Evolutionary conservation across 2,888 invertebrate species (phyloP), one percentile per base, ranked within the genome.

Genomic region (Metallyticus violacea): DNA sequence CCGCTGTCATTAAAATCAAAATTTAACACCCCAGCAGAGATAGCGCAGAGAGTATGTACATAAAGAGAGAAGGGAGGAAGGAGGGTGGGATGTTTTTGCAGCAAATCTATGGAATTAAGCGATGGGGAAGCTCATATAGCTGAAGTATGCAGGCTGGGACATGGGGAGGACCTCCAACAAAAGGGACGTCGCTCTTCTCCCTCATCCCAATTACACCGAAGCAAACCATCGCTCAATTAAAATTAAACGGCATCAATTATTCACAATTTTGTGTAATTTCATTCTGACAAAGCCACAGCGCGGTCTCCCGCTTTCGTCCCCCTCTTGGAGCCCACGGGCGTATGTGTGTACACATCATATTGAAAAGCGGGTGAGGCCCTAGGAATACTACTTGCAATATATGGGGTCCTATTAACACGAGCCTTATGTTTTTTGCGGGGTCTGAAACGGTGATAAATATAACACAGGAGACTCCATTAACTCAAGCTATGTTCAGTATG

Each of bases 141-240:
- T 77, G 28, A 77, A 40, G 28, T 9, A 62, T 4, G 40, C 15
- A 62, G 15, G 40, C 40, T 62, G 40, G 26, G 26, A 79, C 79
- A 26, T 27, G 79, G 79, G 26, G 28, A 79, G 79, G 79, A 28
- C 79, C 26, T 26, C 79, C 79, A 28, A 85, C 84, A 85, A 85
- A 85, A 85, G 84, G 77, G 29, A 26, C 28, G 15, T 62, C 29
- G 26, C 76, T 82, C 76, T 26, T 26, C 82, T 62, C 82, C 27
- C 80, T 80, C 27, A n/a, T 80, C 82, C 26, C 30, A 85, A 79
- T 28, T 62, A 62, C 40, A 62, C 40, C 84, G 26, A 81, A 82
- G 87, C 86, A 88, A 89, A 88, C 88, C 89, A 88, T 89, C 88
- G 87, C 87, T 88, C 89, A 89, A 89, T 89, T 89, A 89, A 89